Evolutionary conservation across 2,113 vertebrate species (phyloP).

Genomic region (Pseudonaja textilis): DNA sequence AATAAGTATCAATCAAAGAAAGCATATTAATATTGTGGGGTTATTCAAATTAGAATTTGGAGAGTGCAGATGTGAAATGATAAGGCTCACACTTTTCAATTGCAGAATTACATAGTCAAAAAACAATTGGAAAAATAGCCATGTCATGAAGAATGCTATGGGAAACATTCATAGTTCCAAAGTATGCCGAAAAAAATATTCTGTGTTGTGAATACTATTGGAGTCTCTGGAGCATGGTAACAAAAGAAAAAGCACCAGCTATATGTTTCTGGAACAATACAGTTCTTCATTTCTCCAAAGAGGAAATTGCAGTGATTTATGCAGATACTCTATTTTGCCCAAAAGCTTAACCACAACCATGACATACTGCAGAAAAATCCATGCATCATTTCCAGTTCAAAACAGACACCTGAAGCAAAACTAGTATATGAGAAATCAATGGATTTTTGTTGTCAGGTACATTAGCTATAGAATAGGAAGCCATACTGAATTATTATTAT

Average conservation of each 20-base stretch:
- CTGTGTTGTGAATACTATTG: neutral
- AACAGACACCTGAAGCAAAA: neutral
- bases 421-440: neutral
- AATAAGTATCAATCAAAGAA: neutral
- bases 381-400: neutral
- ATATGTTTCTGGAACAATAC: neutral
- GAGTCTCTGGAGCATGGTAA: neutral
- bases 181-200: neutral
- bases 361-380: neutral
- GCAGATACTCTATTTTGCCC: neutral
- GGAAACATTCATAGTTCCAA: neutral
- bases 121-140: neutral
- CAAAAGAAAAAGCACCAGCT: neutral
- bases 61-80: neutral
- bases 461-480: slow-evolving; percentile 2
- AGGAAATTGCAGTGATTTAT: neutral
- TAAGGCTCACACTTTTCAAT: neutral
- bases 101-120: neutral
- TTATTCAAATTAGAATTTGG: neutral
- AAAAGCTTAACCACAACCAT: neutral
- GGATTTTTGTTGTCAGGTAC: neutral
- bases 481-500: neutral
- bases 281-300: neutral
- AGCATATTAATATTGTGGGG: neutral
- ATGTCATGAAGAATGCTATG: neutral